These are phyloP conservation scores for Nixonia krombeini DNA, from an alignment of 1,140 invertebrate genomes.

Conservation along the genomic window DNA sequence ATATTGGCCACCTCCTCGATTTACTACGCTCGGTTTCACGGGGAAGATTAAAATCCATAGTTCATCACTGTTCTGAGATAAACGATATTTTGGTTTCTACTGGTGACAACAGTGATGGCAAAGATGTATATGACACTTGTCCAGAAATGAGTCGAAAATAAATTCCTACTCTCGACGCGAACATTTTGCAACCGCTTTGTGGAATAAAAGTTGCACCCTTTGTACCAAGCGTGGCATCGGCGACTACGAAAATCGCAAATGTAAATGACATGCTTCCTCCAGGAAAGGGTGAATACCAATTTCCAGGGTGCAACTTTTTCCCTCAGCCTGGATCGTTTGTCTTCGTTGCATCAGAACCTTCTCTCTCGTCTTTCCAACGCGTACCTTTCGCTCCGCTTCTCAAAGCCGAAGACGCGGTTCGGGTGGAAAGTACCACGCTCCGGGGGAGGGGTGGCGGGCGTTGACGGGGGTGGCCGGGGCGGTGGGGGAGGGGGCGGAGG, in stretches of 20 bases:
- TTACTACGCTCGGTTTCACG: conserved; percentile 38
- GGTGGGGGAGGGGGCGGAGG: too few relatives aligned
- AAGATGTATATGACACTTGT: too few relatives aligned
- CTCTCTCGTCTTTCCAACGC: conserved; percentile 15
- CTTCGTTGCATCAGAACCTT: conserved; percentile 22
- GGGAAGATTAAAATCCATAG: conserved; percentile 35
- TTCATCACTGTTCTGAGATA: conserved; percentile 19
- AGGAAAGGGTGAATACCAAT: background rate
- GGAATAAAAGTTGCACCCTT: too few relatives aligned
- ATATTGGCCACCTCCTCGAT: conserved; percentile 39
- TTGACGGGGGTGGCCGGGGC: too few relatives aligned
- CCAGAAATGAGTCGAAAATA: too few relatives aligned
- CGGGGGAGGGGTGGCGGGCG: too few relatives aligned
- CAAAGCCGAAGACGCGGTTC: background rate
- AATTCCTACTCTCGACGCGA: too few relatives aligned
- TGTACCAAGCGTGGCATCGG: too few relatives aligned
- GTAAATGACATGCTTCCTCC: background rate
- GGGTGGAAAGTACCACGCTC: background rate
- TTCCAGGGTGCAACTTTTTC: background rate
- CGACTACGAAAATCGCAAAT: too few relatives aligned
- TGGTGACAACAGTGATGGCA: too few relatives aligned
- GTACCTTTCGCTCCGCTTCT: background rate
- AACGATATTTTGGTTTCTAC: too few relatives aligned
- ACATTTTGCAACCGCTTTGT: too few relatives aligned
- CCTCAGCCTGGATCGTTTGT: conserved; percentile 24